Conservation (phyloP, 2,113 vertebrate species). For the Anolis carolinensis region DNA sequence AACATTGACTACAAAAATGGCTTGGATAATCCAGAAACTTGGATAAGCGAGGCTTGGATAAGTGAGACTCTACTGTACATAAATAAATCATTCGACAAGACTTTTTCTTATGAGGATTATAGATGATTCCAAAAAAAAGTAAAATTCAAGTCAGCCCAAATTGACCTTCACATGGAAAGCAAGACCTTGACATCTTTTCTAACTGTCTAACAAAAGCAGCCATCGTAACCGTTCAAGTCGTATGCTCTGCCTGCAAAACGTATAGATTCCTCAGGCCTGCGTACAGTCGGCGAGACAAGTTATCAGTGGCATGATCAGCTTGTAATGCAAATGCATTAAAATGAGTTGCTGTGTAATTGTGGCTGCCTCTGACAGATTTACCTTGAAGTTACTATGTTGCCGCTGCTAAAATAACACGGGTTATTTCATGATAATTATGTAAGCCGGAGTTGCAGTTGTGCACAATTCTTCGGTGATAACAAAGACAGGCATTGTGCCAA, state of each 20-base stretch:
- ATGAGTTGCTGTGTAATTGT: slow-evolving; percentile 69
- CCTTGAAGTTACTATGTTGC: slow-evolving; percentile 65
- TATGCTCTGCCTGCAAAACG: neutral
- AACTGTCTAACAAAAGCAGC: slow-evolving; percentile 50
- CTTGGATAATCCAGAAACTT: too few relatives aligned
- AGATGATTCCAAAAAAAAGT: neutral
- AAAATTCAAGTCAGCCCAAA: neutral
- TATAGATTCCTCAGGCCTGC: slow-evolving; percentile 42
- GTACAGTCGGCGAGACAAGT: slow-evolving; percentile 55
- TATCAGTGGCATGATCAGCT: slow-evolving; percentile 61
- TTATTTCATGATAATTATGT: slow-evolving; percentile 69
- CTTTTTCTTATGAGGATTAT: neutral
- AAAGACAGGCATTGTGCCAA: slow-evolving; percentile 65
- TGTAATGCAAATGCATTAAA: slow-evolving; percentile 65
- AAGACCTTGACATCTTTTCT: slow-evolving; percentile 38
- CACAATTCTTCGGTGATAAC: slow-evolving; percentile 65
- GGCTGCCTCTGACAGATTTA: slow-evolving; percentile 66
- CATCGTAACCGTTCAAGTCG: slow-evolving; percentile 34
- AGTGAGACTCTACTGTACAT: too few relatives aligned
- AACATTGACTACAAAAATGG: too few relatives aligned
- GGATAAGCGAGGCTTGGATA: too few relatives aligned
- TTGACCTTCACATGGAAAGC: slow-evolving; percentile 9
- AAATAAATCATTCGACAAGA: neutral
- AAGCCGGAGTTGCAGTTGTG: slow-evolving; percentile 60
- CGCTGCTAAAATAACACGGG: slow-evolving; percentile 64